Evolutionary conservation across 2,888 invertebrate genomes (phyloP).

Genomic region (Hemistola chrysoprasaria): DNA sequence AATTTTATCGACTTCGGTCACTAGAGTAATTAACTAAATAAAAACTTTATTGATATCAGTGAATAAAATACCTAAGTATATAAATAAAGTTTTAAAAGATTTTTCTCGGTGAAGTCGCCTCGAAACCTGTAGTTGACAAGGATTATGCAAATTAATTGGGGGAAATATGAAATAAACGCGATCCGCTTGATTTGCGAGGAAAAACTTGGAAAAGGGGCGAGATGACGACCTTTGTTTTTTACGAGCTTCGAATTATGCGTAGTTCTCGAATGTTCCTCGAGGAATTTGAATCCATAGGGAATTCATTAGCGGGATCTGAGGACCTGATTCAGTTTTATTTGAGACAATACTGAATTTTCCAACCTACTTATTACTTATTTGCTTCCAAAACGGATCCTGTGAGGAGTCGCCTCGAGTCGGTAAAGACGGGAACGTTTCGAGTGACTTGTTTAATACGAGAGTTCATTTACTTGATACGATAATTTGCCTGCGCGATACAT

Average conservation of each 20-base stretch:
- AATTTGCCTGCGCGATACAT: conserved; percentile 17
- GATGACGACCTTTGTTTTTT: conserved; percentile 37
- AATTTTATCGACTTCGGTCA: too few relatives aligned
- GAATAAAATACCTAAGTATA: too few relatives aligned
- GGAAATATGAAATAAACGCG: conserved; percentile 53
- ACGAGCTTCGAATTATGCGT: conserved; percentile 22
- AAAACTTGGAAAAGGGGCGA: conserved; percentile 25
- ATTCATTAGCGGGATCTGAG: conserved; percentile 13
- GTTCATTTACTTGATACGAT: conserved; percentile 1
- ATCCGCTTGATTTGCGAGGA: conserved; percentile 51
- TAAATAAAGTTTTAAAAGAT: conserved; percentile 7
- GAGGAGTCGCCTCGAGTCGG: too few relatives aligned
- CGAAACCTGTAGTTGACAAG: conserved; percentile 56
- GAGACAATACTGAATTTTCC: too few relatives aligned
- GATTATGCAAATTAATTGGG: conserved; percentile 64
- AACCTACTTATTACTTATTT: too few relatives aligned
- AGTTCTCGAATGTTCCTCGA: conserved; percentile 2
- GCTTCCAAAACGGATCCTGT: too few relatives aligned
- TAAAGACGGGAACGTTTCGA: too few relatives aligned
- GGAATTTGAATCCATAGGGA: conserved; percentile 9
- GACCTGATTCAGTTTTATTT: background rate
- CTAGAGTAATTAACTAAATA: too few relatives aligned
- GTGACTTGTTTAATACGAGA: background rate
- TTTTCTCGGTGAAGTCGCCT: conserved; percentile 31
- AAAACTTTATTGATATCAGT: too few relatives aligned